These are phyloP conservation scores for Germaria angustata DNA, from an alignment of 2,888 invertebrate species.

Conservation along the genomic window DNA sequence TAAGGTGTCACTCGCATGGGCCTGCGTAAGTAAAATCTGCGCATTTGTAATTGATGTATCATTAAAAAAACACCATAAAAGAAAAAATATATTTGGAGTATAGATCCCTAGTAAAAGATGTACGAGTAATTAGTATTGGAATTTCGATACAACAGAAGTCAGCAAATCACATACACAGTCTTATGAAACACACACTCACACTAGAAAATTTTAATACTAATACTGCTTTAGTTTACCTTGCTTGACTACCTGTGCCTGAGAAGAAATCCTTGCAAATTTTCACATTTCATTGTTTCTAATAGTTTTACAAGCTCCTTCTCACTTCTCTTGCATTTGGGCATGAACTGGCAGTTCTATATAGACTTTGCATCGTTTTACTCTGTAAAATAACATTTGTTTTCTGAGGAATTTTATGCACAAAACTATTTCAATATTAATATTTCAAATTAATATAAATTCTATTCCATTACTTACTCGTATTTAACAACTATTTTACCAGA, in stretches of 20 bases:
- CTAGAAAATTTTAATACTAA: no score
- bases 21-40: no score
- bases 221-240: neutral
- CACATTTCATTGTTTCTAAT: neutral
- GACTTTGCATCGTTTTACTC: neutral
- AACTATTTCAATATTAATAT: slow-evolving; percentile 59
- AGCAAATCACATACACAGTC: no score
- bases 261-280: neutral
- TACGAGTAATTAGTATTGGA: no score
- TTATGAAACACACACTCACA: no score
- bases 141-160: no score
- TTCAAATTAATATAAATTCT: slow-evolving; percentile 59
- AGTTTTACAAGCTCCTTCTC: neutral
- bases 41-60: no score
- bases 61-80: no score
- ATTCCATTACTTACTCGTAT: slow-evolving; percentile 38
- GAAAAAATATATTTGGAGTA: no score
- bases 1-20: no score
- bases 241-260: neutral
- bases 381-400: slow-evolving; percentile 14
- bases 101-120: no score
- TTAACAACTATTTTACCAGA: slow-evolving; percentile 38
- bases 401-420: slow-evolving; percentile 44
- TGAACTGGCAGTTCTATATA: neutral
- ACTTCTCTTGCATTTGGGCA: neutral